Evolutionary conservation across 2,888 invertebrate genomes (phyloP).

Genomic region (Xestia sexstrigata): DNA sequence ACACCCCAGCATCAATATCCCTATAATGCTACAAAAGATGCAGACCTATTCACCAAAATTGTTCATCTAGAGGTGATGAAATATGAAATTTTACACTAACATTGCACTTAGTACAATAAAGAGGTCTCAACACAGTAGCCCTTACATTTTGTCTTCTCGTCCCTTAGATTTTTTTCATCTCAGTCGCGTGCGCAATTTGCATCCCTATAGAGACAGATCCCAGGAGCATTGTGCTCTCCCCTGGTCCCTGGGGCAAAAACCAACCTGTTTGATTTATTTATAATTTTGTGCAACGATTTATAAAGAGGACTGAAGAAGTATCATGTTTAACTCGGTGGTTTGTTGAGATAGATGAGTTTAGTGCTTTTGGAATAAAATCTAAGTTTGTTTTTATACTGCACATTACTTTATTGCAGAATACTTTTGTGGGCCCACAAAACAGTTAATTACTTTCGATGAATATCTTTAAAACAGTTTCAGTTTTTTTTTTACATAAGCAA

Average conservation of each 20-base stretch:
- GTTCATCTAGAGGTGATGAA: conserved; percentile 72
- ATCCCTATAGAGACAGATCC: conserved; percentile 53
- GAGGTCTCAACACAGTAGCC: conserved; percentile 49
- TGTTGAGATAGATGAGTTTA: background rate
- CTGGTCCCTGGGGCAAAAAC: conserved; percentile 50
- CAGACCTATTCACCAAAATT: conserved; percentile 36
- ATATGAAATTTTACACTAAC: conserved; percentile 72
- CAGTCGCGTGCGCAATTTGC: conserved; percentile 73
- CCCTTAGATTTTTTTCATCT: conserved; percentile 67
- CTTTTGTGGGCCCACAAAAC: background rate
- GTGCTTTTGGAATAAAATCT: background rate
- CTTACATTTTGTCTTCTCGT: conserved; percentile 51
- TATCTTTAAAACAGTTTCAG: background rate
- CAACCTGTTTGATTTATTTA: conserved; percentile 66
- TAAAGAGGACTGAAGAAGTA: background rate
- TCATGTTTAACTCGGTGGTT: conserved; percentile 11
- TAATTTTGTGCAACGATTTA: conserved; percentile 15
- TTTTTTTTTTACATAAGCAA: background rate
- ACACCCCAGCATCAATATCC: conserved; percentile 21
- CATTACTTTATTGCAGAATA: background rate
- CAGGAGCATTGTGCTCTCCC: conserved; percentile 39
- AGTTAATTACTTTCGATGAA: background rate
- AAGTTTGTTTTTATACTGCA: too few relatives aligned
- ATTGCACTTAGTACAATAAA: conserved; percentile 60
- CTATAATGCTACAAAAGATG: conserved; percentile 15